Conservation (phyloP, 2,113 vertebrate species). For the Hyla sarda region DNA sequence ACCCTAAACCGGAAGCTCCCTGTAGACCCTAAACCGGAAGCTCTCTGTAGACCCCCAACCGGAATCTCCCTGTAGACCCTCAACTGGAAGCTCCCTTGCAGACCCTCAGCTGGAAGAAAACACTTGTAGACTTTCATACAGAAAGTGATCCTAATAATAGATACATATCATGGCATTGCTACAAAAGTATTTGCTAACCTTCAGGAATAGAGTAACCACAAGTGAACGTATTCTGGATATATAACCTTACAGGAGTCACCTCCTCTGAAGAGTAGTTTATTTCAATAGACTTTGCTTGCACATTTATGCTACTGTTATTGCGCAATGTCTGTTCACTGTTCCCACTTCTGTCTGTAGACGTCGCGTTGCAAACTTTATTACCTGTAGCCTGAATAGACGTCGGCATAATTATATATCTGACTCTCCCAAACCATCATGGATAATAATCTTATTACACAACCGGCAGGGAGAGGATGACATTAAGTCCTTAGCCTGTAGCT, state of each 20-base stretch:
- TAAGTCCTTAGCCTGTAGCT: constrained; percentile 1
- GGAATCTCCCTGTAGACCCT: too few species aligned
- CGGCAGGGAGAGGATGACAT: neutral
- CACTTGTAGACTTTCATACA: too few species aligned
- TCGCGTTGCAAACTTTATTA: neutral
- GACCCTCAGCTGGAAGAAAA: too few species aligned
- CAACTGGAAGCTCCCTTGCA: too few species aligned
- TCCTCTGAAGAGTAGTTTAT: neutral
- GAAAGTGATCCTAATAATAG: too few species aligned
- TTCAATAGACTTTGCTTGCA: neutral
- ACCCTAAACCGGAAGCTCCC: too few species aligned
- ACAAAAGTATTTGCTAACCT: too few species aligned
- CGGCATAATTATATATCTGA: neutral
- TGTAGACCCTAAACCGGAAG: too few species aligned
- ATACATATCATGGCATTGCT: too few species aligned
- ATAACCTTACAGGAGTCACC: neutral
- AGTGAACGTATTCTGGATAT: neutral
- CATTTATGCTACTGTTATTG: neutral
- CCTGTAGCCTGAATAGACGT: neutral
- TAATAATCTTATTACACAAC: constrained; percentile 29
- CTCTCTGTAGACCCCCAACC: too few species aligned
- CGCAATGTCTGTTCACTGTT: neutral
- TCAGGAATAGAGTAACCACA: too few species aligned
- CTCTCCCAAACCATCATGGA: constrained; percentile 1
- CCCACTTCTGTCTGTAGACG: neutral